These are phyloP conservation scores for Ciconia boyciana DNA, from an alignment of 2,113 vertebrate genomes.

Conservation along the genomic window DNA sequence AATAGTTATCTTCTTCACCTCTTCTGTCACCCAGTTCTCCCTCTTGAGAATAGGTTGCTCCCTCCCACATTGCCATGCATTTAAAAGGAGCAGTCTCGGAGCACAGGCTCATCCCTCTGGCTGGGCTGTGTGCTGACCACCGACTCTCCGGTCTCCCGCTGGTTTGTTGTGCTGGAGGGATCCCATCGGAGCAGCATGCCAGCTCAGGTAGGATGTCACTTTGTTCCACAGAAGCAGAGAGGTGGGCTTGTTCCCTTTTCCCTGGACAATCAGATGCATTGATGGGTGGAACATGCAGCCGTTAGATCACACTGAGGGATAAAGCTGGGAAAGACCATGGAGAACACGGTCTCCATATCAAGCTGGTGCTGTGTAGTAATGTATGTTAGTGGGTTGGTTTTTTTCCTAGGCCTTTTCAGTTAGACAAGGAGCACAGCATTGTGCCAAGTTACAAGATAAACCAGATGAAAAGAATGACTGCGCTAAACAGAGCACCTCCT, in stretches of 20 bases:
- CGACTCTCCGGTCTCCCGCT: neutral
- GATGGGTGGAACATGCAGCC: neutral
- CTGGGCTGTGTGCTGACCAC: neutral
- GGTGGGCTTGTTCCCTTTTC: neutral
- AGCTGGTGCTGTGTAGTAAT: neutral
- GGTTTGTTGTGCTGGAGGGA: neutral
- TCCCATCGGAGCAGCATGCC: neutral
- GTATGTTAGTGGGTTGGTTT: neutral
- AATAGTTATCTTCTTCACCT: neutral
- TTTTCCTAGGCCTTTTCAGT: neutral
- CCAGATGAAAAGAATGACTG: neutral
- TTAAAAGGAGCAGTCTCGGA: neutral
- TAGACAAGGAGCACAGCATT: neutral
- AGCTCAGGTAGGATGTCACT: neutral
- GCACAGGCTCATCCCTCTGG: neutral
- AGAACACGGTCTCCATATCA: neutral
- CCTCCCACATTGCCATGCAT: rapidly evolving
- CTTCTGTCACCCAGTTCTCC: neutral
- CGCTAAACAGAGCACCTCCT: neutral
- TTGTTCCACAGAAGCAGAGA: neutral
- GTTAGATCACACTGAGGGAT: neutral
- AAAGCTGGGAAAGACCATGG: neutral
- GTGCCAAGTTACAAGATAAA: neutral
- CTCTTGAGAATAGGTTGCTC: neutral
- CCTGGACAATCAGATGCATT: neutral